phyloP scores from a whole-genome alignment of 2,888 invertebrate genomes.

The Hanleya hanleyi region DNA sequence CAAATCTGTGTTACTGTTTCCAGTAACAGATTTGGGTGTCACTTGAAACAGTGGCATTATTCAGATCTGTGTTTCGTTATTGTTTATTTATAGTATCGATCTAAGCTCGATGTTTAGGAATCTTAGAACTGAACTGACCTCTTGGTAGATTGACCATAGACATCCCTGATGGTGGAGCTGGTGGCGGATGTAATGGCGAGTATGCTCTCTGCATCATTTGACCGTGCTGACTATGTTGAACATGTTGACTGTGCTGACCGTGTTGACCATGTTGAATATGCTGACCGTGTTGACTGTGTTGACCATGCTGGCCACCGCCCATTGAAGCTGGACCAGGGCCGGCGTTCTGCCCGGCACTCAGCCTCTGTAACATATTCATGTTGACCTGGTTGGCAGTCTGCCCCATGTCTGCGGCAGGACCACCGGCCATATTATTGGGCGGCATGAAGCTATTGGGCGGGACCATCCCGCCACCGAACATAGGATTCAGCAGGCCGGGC shows the following conservation, averaged over 20 bases:
- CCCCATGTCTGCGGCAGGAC: background rate
- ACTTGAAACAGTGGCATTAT: too few relatives aligned
- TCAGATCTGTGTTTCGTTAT: too few relatives aligned
- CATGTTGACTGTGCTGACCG: too few relatives aligned
- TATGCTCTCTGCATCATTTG: conserved; percentile 48
- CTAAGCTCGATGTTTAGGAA: too few relatives aligned
- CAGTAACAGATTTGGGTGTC: too few relatives aligned
- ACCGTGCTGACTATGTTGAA: too few relatives aligned
- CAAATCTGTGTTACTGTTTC: too few relatives aligned
- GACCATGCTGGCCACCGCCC: too few relatives aligned
- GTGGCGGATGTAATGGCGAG: conserved; percentile 53
- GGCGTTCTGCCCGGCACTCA: background rate
- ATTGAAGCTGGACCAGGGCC: background rate
- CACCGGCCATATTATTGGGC: background rate
- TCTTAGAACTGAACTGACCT: conserved; percentile 62
- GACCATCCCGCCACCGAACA: background rate
- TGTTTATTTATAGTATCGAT: too few relatives aligned
- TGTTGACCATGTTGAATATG: too few relatives aligned
- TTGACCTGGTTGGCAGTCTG: background rate
- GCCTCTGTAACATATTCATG: conserved; percentile 1
- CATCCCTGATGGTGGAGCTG: conserved; percentile 67
- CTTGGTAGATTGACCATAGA: conserved; percentile 61
- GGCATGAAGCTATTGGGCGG: background rate
- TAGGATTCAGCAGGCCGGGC: background rate
- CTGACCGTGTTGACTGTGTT: too few relatives aligned